A percentile compares a stretch with the other conserved stretches of the same genome.
phyloP scores from a whole-genome alignment of 1,140 invertebrate genomes.

The Diorhabda sublineata region DNA sequence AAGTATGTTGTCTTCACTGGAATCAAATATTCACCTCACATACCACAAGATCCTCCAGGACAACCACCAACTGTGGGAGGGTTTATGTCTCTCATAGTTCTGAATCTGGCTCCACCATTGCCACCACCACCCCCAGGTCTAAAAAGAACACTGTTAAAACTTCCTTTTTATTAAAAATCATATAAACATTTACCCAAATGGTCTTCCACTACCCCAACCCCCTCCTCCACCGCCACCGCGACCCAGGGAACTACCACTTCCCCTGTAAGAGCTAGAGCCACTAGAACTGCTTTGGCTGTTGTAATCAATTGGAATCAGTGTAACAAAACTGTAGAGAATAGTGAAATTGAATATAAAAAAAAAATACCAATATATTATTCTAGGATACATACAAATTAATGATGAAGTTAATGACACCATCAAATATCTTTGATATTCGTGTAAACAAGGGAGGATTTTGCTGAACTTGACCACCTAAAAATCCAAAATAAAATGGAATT shows the following conservation, averaged over 20 bases:
- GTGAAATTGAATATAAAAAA: not conserved
- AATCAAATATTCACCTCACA: constrained; percentile 18
- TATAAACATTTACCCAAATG: constrained; percentile 26
- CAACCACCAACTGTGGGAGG: constrained; percentile 33
- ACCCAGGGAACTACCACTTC: constrained; percentile 28
- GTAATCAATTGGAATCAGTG: constrained; percentile 9
- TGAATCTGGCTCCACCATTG: constrained; percentile 32
- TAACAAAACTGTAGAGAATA: constrained; percentile 3
- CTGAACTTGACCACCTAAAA: constrained; percentile 41
- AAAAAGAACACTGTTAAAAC: constrained; percentile 10
- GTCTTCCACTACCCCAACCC: constrained; percentile 33
- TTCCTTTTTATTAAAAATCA: not conserved
- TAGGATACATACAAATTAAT: constrained; percentile 43
- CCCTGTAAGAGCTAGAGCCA: constrained; percentile 21
- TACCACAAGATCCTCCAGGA: constrained; percentile 33
- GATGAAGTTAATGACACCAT: constrained; percentile 41
- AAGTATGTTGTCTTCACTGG: not conserved
- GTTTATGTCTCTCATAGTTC: constrained; percentile 38
- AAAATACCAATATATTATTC: not conserved
- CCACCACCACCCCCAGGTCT: constrained; percentile 36
- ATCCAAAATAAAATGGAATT: not conserved
- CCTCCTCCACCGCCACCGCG: constrained; percentile 26
- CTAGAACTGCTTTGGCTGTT: constrained; percentile 18
- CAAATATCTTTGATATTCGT: constrained; percentile 36
- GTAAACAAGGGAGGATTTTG: constrained; percentile 38